Percentiles rank a stretch among this genome's conserved stretches.
These are phyloP conservation scores for Slavum lentiscoides DNA, from an alignment of 2,888 invertebrate genomes.

Conservation along the genomic window DNA sequence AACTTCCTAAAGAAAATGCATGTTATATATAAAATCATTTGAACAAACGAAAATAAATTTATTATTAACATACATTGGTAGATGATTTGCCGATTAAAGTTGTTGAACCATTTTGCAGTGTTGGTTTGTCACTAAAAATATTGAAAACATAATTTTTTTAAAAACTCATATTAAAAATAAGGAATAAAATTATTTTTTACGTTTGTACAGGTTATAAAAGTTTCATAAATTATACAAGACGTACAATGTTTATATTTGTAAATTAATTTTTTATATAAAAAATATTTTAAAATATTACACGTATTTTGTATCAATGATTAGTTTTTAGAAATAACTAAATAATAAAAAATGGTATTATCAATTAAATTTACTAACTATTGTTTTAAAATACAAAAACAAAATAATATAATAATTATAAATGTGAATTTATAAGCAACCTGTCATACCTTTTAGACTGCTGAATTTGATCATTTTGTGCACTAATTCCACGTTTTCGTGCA, in stretches of 20 bases:
- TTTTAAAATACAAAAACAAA: no score
- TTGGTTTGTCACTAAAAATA: slow-evolving; percentile 5
- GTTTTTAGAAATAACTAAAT: no score
- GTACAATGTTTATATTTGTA: no score
- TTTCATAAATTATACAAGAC: no score
- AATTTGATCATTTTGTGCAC: not conserved
- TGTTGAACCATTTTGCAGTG: not conserved
- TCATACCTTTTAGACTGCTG: not conserved
- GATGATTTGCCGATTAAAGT: not conserved
- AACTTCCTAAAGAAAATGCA: not conserved
- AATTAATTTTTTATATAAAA: no score
- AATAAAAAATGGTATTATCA: no score
- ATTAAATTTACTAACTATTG: no score
- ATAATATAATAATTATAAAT: no score
- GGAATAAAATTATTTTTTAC: no score
- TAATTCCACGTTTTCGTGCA: slow-evolving; percentile 26
- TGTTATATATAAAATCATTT: not conserved
- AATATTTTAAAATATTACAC: no score
- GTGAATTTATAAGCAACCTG: not conserved
- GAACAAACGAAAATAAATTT: not conserved
- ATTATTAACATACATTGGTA: not conserved
- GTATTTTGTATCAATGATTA: no score
- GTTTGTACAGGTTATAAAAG: no score
- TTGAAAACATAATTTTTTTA: not conserved
- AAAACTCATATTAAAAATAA: not conserved